These are phyloP conservation scores for Peromyscus leucopus DNA, from an alignment of 2,113 vertebrate species.

Conservation along the genomic window DNA sequence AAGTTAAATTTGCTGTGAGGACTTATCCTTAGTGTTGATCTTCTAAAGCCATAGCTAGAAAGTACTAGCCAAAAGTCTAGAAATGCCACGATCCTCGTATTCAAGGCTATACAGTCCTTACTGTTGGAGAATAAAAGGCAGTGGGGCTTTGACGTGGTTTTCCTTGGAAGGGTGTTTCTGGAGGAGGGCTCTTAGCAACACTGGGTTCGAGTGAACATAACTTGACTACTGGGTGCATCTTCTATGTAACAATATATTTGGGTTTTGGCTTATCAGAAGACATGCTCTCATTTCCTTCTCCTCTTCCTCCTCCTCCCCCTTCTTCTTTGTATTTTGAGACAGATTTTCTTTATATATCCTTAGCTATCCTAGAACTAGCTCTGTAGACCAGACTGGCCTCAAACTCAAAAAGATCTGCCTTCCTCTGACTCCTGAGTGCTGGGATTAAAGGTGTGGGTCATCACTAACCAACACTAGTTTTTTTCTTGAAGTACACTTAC, in stretches of 20 bases:
- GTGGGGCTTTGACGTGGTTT: not conserved
- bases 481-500: not conserved
- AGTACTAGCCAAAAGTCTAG: not conserved
- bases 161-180: not conserved
- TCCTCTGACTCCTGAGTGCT: not conserved
- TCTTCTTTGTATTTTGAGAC: not conserved
- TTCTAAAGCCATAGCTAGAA: conserved; percentile 17
- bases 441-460: not conserved
- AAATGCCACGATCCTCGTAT: not conserved
- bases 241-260: not conserved
- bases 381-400: not conserved
- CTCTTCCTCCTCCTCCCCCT: not conserved
- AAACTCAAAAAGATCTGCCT: not conserved
- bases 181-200: not conserved
- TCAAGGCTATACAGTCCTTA: not conserved
- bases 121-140: not conserved
- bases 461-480: not conserved
- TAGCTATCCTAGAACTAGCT: not conserved
- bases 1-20: not conserved
- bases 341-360: not conserved
- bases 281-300: not conserved
- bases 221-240: not conserved
- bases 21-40: not conserved
- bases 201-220: not conserved
- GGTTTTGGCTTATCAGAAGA: conserved; percentile 10